Evolutionary conservation across 1,140 invertebrate genomes (phyloP).

Genomic region (Babylonia areolata): DNA sequence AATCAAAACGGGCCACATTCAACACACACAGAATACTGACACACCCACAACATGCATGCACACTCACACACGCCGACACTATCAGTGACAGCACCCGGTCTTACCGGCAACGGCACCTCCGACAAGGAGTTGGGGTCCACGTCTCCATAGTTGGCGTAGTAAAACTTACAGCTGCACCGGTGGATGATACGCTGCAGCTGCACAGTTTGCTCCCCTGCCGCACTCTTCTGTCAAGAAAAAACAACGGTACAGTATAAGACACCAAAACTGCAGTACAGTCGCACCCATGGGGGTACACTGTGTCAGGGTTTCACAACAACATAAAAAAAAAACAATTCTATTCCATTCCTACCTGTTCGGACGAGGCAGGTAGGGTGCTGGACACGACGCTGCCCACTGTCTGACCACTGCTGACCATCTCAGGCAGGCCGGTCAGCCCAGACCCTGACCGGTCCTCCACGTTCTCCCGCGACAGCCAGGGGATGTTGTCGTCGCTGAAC

Average conservation of each 20-base stretch:
- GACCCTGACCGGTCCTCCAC: slow-evolving; percentile 87
- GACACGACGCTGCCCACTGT: slow-evolving; percentile 92
- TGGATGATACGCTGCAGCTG: slow-evolving; percentile 97
- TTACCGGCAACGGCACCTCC: slow-evolving; percentile 70
- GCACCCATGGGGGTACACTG: no score
- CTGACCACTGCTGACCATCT: slow-evolving; percentile 94
- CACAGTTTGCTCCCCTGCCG: slow-evolving; percentile 48
- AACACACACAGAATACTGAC: neutral
- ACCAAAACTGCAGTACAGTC: no score
- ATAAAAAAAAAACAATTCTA: no score
- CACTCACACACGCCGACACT: no score
- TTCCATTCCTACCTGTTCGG: slow-evolving; percentile 32
- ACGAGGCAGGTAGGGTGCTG: slow-evolving; percentile 48
- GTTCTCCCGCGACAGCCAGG: slow-evolving; percentile 95
- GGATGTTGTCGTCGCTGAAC: slow-evolving; percentile 89
- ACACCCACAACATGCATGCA: neutral
- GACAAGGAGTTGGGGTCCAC: slow-evolving; percentile 63
- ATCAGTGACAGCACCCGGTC: neutral
- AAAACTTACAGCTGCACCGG: slow-evolving; percentile 97
- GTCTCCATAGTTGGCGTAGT: slow-evolving; percentile 91
- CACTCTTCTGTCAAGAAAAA: slow-evolving; percentile 30
- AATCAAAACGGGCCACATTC: neutral
- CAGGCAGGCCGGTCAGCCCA: slow-evolving; percentile 89
- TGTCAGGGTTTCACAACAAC: no score
- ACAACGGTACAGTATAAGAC: no score